Conservation (phyloP, 2,113 vertebrate species). For the Myocastor coypus region DNA sequence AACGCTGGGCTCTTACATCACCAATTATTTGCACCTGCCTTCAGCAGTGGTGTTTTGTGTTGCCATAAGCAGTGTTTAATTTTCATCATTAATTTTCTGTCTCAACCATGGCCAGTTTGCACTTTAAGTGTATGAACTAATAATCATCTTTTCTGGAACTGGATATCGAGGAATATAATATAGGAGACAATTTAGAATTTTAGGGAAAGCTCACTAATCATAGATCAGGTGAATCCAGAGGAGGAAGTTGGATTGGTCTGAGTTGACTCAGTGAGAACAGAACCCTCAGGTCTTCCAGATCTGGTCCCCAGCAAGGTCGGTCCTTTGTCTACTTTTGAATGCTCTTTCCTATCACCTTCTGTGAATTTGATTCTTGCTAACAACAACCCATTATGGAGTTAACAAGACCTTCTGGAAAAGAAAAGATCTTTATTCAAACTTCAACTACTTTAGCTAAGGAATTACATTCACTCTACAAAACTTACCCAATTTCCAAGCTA, state of each 20-base stretch:
- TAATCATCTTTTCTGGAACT: conserved; percentile 57
- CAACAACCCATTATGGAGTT: background rate
- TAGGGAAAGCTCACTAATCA: background rate
- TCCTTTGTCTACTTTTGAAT: background rate
- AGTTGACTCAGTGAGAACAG: background rate
- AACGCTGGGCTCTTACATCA: conserved; percentile 52
- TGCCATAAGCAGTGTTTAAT: conserved; percentile 74
- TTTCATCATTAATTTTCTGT: conserved; percentile 73
- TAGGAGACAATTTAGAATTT: background rate
- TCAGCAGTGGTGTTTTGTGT: conserved; percentile 49
- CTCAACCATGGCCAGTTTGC: conserved; percentile 46
- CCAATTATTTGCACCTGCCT: conserved; percentile 61
- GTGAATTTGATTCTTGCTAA: background rate
- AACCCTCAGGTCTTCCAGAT: background rate
- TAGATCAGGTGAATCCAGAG: background rate
- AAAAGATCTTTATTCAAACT: conserved; percentile 23
- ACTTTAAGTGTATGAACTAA: conserved; percentile 53
- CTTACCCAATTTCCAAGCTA: background rate
- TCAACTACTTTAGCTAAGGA: background rate
- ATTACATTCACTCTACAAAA: background rate
- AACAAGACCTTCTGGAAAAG: background rate
- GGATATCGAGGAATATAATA: conserved; percentile 1
- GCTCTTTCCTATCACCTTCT: background rate
- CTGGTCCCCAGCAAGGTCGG: background rate
- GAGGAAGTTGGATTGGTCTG: background rate